Base-by-base conservation (phyloP, 2,113 vertebrate genomes). In the Sylvia atricapilla region DNA sequence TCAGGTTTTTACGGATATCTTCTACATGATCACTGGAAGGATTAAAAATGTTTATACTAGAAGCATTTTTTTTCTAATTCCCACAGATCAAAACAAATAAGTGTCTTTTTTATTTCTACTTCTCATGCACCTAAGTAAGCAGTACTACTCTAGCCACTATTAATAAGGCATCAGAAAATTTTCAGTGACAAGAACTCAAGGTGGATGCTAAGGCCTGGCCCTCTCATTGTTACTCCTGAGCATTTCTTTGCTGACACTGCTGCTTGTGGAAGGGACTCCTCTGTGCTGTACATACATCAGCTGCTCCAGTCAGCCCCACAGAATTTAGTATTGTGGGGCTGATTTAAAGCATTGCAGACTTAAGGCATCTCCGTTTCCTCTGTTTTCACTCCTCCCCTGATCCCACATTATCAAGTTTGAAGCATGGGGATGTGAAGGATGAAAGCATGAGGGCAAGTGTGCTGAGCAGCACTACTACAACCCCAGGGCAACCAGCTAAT, bases 351-450 rank as follows among this genome's bases (percentile, higher is more conserved):
- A 52, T 10, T 46, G 28, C 3, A 63, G 31, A 25, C 12, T 87
- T 46, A 41, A 11, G 22, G 11, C 6, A 75, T 14, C 30, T 63
- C n/a, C 8, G 17, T 62, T 93, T 84, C 47, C 15, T 87, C 60
- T 62, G 10, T 47, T 44, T 82, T 87, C 14, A 21, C 13, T 46
- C 15, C 3, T 76, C 30, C 18, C 11, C n/a, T 72, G 25, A 7
- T 8, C 4, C 18, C 14, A 41, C 0, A 0, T 15, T 22, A 50
- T 13, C 33, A 73, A 47, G 8, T 52, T 52, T 0, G 1, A 64
- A 62, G 31, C 2, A 0, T 3, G 14, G 9, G 25, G 13, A 60
- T 50, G 35, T 6, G 7, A 22, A 63, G 7, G 28, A 14, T 62
- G 31, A 52, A 75, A 70, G 28, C 2, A 0, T 9, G 23, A 67